Evolutionary conservation across 2,113 vertebrate species (phyloP).

Genomic region (Chiloscyllium plagiosum): DNA sequence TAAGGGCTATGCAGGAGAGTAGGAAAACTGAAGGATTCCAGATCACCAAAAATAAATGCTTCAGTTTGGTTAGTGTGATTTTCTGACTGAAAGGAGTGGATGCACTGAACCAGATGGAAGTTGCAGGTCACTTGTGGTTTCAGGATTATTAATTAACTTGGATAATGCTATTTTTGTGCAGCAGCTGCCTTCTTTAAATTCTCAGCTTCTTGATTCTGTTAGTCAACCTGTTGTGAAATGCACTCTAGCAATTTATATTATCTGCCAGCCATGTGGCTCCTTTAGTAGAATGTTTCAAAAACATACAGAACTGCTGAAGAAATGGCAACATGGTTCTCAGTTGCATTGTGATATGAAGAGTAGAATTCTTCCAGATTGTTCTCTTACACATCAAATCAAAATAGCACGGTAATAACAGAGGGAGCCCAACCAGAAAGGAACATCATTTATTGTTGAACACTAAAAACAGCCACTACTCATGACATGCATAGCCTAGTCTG

Average conservation of each 20-base stretch:
- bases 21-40: neutral
- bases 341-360: neutral
- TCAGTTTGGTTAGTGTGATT: neutral
- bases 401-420: neutral
- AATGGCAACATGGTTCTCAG: neutral
- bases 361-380: neutral
- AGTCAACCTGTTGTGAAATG: neutral
- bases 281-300: neutral
- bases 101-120: constrained; percentile 4
- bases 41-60: neutral
- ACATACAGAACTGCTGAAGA: neutral
- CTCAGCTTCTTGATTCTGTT: neutral
- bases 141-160: neutral
- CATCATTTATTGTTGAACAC: too few relatives aligned
- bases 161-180: neutral
- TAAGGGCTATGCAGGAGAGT: neutral
- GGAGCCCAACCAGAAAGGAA: too few relatives aligned
- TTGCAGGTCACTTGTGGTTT: neutral
- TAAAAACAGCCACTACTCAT: too few relatives aligned
- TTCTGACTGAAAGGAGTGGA: neutral
- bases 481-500: too few relatives aligned
- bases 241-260: neutral
- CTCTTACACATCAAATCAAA: neutral
- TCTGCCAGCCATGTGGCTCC: neutral
- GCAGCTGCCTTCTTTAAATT: neutral